Evolutionary conservation across 1,140 invertebrate genomes (phyloP), one percentile per base, ranked within the genome.

Genomic region (Carposina sasakii): DNA sequence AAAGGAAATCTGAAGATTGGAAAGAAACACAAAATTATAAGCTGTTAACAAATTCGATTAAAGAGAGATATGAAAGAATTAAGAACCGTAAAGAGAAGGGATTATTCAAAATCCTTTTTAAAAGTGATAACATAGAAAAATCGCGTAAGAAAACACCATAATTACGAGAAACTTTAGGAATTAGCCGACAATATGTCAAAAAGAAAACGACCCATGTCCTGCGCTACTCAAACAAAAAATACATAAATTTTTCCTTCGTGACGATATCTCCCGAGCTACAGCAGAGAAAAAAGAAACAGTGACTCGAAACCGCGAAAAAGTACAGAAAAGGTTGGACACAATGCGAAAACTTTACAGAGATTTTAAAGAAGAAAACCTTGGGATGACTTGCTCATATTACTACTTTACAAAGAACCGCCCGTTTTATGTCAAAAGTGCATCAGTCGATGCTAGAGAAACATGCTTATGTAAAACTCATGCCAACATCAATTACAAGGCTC

Each of bases 271-370:
- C 4, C 4, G 34, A 36, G 28, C 31, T 17, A 37, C 45, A 26
- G 45, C 45, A 2, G 45, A 34, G 16, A 48, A 48, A 26, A 48
- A 48, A 23, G 45, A 48, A 39, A 36, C 31, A n/a, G 2, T 48
- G 8, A 48, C 45, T 1, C 17, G 21, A 6, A 48, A 37, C 3
- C 13, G 19, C 19, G 24, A 37, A 16, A 37, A 37, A 26, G 13
- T 48, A 15, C 45, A 36, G n/a, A 48, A 48, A 39, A 36, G 45
- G 20, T 16, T 48, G 19, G 45, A 48, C 13, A 31, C 33, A 15
- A 48, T 48, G 33, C 24, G 28, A 39, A 48, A 24, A 12, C 17
- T 48, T 16, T 16, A 48, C 34, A 48, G 39, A 16, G 17, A 3
- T 26, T 48, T 48, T 16, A 21, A n/a, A 20, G 19, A 24, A n/a